Conservation (phyloP, 2,797 vertebrate genomes). For the Petrocephalus sullivani region DNA sequence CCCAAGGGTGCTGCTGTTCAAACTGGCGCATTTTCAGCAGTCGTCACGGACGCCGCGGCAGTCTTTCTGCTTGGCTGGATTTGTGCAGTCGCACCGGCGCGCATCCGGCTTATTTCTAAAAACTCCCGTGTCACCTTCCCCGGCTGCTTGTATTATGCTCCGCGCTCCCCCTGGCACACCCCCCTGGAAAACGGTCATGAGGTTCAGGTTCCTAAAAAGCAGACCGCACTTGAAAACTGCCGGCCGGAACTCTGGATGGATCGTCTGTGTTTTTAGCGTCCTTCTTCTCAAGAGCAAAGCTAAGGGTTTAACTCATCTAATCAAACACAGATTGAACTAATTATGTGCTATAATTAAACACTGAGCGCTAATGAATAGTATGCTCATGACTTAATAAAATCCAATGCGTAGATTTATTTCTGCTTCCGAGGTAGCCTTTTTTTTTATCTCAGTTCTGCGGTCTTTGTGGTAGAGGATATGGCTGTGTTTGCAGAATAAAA, state of each 20-base stretch:
- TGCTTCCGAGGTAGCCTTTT: background rate
- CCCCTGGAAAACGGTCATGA: background rate
- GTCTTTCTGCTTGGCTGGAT: background rate
- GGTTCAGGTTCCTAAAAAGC: background rate
- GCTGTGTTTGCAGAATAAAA: background rate
- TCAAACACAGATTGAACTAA: slow-evolving; percentile 12
- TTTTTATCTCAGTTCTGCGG: background rate
- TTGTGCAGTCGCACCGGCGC: background rate
- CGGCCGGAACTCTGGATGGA: background rate
- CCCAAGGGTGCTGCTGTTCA: background rate
- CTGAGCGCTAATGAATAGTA: slow-evolving; percentile 6
- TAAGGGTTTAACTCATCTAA: background rate
- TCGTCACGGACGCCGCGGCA: background rate
- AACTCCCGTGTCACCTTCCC: background rate
- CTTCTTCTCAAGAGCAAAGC: slow-evolving; percentile 10
- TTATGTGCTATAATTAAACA: slow-evolving; percentile 7
- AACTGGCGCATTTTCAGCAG: background rate
- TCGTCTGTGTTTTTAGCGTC: background rate
- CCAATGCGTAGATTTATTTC: background rate
- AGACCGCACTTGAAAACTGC: background rate
- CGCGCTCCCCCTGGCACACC: background rate
- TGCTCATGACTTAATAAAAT: background rate
- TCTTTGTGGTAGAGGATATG: background rate
- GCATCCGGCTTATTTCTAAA: background rate
- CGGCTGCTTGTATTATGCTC: background rate